These are phyloP conservation scores for Nemotelus pantherinus DNA, from an alignment of 2,888 invertebrate genomes.

Conservation along the genomic window DNA sequence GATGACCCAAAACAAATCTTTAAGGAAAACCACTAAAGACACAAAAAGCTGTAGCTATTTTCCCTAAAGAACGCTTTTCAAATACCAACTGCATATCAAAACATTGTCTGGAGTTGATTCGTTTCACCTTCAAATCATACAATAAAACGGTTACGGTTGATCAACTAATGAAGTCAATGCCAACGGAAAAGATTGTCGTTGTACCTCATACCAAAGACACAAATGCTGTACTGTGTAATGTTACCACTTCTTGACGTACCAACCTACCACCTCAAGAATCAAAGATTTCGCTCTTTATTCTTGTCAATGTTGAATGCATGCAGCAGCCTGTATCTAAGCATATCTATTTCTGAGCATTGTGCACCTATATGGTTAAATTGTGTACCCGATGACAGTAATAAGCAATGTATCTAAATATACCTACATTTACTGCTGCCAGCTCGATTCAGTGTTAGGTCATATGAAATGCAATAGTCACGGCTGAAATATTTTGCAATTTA, in stretches of 20 bases:
- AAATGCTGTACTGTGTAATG: not conserved
- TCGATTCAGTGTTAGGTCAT: not conserved
- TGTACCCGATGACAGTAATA: no score
- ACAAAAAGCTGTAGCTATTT: no score
- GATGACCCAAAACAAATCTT: no score
- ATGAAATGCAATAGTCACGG: conserved; percentile 32
- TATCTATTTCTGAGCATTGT: no score
- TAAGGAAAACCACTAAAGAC: no score
- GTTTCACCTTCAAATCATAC: conserved; percentile 20
- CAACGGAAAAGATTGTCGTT: conserved; percentile 41
- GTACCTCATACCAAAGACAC: not conserved
- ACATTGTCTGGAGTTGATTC: not conserved
- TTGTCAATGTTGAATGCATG: not conserved
- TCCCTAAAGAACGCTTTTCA: no score
- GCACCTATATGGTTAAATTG: no score
- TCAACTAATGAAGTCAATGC: conserved; percentile 38
- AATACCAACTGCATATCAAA: no score
- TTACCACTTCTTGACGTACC: not conserved
- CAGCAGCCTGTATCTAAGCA: not conserved
- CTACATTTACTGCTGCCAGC: no score
- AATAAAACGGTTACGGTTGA: conserved; percentile 20
- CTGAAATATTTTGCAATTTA: conserved; percentile 17
- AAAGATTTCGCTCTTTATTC: not conserved
- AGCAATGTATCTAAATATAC: no score
- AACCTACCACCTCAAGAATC: not conserved